Percentiles rank a stretch among this genome's conserved stretches.
Conservation (phyloP, 2,888 invertebrate genomes). For the Sarcophaga carnaria region DNA sequence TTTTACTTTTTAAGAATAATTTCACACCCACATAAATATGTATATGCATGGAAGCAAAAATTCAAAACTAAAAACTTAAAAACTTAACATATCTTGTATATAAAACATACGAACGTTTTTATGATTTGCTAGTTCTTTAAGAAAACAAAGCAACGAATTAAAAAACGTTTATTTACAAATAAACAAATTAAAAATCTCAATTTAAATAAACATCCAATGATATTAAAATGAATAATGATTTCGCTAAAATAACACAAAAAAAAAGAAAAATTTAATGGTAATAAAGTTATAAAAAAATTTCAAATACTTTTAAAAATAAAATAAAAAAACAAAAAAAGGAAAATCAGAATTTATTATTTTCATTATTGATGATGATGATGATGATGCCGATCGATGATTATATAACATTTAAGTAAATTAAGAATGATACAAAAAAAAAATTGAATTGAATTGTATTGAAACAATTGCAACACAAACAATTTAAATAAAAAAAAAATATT, state of each 20-base stretch:
- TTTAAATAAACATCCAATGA: conserved; percentile 59
- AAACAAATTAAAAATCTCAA: conserved; percentile 54
- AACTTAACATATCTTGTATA: too few relatives aligned
- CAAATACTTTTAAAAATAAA: background rate
- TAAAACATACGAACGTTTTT: conserved; percentile 4
- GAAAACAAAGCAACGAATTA: conserved; percentile 11
- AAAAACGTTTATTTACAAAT: conserved; percentile 53
- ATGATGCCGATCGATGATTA: conserved; percentile 35
- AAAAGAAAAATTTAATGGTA: background rate
- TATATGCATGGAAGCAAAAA: background rate
- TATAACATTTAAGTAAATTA: conserved; percentile 46
- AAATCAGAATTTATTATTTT: conserved; percentile 5
- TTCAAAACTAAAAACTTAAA: too few relatives aligned
- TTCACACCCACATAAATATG: conserved; percentile 42
- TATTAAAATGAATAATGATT: conserved; percentile 57
- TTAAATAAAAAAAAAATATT: background rate
- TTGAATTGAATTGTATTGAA: background rate
- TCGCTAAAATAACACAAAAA: conserved; percentile 43
- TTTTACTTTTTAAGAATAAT: background rate
- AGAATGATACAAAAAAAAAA: conserved; percentile 30
- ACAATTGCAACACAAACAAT: conserved; percentile 25
- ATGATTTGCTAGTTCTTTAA: conserved; percentile 30
- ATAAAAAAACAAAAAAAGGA: background rate
- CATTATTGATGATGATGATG: background rate
- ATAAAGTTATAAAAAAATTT: background rate